These are phyloP conservation scores for Drosophila triauraria DNA, from an alignment of 1,140 invertebrate species.

Conservation along the genomic window DNA sequence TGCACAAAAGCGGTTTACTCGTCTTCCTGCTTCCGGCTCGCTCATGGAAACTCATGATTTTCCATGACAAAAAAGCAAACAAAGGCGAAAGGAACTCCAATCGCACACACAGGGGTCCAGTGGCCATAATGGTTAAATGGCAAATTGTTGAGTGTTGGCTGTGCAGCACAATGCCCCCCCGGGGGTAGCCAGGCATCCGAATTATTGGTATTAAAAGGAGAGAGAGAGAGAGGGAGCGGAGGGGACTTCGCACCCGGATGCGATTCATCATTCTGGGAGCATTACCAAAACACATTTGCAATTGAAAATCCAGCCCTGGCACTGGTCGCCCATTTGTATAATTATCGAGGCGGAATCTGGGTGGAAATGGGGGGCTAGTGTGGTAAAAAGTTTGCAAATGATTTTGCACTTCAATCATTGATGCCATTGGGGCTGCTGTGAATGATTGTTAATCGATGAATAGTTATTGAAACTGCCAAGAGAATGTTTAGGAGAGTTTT, in stretches of 20 bases:
- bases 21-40: slow-evolving; percentile 28
- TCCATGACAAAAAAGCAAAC: slow-evolving; percentile 23
- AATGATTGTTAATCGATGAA: slow-evolving; percentile 4
- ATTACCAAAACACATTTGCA: slow-evolving; percentile 30
- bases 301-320: neutral
- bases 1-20: slow-evolving; percentile 48
- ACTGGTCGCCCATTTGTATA: slow-evolving; percentile 19
- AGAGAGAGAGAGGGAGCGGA: too few relatives aligned
- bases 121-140: slow-evolving; percentile 30
- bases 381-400: slow-evolving; percentile 1
- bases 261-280: slow-evolving; percentile 27
- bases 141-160: slow-evolving; percentile 33
- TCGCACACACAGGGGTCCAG: neutral
- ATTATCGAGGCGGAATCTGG: neutral
- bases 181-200: neutral
- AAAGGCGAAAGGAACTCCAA: slow-evolving; percentile 4
- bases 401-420: slow-evolving; percentile 20
- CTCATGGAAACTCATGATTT: slow-evolving; percentile 38
- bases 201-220: slow-evolving; percentile 1
- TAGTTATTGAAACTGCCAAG: neutral
- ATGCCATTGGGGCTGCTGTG: neutral
- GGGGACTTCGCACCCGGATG: slow-evolving; percentile 5
- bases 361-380: neutral
- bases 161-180: neutral
- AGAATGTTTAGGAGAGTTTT: neutral